Evolutionary conservation across 2,113 vertebrate species (phyloP).

Genomic region (Ophthalmolycus amberensis): DNA sequence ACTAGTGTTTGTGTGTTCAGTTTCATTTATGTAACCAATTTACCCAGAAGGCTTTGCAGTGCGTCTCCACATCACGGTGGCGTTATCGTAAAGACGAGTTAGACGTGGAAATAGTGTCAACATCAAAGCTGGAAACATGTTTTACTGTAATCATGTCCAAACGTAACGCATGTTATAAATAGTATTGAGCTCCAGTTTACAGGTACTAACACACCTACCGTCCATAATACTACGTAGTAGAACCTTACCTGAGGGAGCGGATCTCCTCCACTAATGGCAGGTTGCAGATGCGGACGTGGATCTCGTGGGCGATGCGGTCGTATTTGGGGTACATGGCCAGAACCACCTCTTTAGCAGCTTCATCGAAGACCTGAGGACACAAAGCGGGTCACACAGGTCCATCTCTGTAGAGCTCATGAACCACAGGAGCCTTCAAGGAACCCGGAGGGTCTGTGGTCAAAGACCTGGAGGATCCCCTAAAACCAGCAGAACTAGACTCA

Average conservation of each 20-base stretch:
- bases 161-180: no score
- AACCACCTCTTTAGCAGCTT: conserved; percentile 96
- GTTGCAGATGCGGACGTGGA: conserved; percentile 96
- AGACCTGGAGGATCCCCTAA: no score
- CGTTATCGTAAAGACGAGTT: no score
- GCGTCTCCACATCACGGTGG: no score
- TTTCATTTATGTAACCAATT: no score
- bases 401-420: no score
- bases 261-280: conserved; percentile 96
- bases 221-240: neutral
- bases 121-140: no score
- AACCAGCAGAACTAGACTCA: conserved; percentile 7
- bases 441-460: no score
- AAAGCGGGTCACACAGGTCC: no score
- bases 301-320: conserved; percentile 91
- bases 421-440: no score
- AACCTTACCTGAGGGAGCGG: conserved; percentile 89
- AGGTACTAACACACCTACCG: neutral
- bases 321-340: conserved; percentile 99
- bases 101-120: no score
- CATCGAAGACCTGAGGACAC: conserved; percentile 87
- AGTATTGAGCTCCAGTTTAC: neutral
- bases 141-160: no score
- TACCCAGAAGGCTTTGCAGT: neutral
- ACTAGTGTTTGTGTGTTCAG: neutral